Percentiles rank a stretch among this genome's conserved stretches.
These are phyloP conservation scores for Corythaixoides concolor DNA, from an alignment of 2,113 vertebrate species.

Conservation along the genomic window DNA sequence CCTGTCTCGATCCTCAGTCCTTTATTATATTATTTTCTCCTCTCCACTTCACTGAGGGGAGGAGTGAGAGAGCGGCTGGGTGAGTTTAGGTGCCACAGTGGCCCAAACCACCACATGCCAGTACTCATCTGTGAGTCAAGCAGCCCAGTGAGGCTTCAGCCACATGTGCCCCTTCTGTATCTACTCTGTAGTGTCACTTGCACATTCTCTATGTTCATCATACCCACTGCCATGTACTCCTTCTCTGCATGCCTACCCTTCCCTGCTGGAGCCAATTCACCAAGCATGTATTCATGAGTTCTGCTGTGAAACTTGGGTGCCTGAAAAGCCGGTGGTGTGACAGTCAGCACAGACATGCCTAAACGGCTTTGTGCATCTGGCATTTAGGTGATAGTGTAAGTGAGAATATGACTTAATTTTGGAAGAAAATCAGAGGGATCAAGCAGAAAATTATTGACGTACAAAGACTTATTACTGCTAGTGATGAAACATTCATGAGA, in stretches of 20 bases:
- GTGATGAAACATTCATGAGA: constrained; percentile 40
- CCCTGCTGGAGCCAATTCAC: not conserved
- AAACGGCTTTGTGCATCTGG: not conserved
- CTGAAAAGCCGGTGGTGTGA: not conserved
- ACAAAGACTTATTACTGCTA: constrained; percentile 3
- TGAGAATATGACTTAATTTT: not conserved
- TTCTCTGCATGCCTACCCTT: rapidly evolving
- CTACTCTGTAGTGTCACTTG: not conserved
- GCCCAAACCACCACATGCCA: no score
- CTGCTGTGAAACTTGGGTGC: not conserved
- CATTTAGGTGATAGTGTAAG: not conserved
- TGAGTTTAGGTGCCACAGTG: no score
- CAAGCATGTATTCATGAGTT: rapidly evolving
- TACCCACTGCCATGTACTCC: rapidly evolving
- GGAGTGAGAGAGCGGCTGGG: no score
- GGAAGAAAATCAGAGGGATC: constrained; percentile 5
- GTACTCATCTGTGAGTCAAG: not conserved
- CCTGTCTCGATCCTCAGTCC: no score
- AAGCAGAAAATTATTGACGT: not conserved
- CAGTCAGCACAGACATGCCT: not conserved
- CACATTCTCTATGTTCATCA: not conserved
- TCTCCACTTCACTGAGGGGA: no score
- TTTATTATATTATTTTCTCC: no score
- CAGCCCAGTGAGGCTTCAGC: not conserved
- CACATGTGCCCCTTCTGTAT: rapidly evolving